Evolutionary conservation across 2,113 vertebrate species (phyloP).

Genomic region (Cepphus grylle): DNA sequence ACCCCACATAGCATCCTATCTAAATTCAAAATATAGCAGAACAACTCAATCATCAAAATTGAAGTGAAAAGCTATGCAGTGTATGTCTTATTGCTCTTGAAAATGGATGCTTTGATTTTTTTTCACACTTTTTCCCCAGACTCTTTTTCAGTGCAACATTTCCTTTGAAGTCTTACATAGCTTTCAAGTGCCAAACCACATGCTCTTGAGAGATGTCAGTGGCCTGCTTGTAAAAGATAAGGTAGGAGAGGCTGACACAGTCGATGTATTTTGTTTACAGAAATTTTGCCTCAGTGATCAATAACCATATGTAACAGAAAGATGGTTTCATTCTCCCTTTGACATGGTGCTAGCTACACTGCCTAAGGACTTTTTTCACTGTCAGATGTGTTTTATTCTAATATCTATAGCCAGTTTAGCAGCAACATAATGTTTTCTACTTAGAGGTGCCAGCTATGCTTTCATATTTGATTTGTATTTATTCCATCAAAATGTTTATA

Average conservation of each 20-base stretch:
- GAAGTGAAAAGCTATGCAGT: background rate
- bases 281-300: conserved; percentile 62
- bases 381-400: conserved; percentile 44
- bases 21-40: background rate
- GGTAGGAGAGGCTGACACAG: conserved; percentile 18
- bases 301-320: conserved; percentile 54
- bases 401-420: conserved; percentile 42
- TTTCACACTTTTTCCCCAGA: background rate
- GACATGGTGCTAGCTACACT: conserved; percentile 23
- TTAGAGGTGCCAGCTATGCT: conserved; percentile 15
- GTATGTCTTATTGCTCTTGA: background rate
- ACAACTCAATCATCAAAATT: background rate
- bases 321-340: conserved; percentile 57
- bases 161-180: conserved; percentile 20
- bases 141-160: background rate
- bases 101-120: background rate
- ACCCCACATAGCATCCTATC: background rate
- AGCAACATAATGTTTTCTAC: conserved; percentile 18
- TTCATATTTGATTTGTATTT: conserved; percentile 52
- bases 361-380: conserved; percentile 32
- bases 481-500: background rate
- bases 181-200: conserved; percentile 3
- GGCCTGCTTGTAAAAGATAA: conserved; percentile 50
- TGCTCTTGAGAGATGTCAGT: conserved; percentile 9
- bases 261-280: conserved; percentile 57